Conservation (phyloP, 35 echinoderm and acorn worm genomes). For the Holothuria glaberrima region DNA sequence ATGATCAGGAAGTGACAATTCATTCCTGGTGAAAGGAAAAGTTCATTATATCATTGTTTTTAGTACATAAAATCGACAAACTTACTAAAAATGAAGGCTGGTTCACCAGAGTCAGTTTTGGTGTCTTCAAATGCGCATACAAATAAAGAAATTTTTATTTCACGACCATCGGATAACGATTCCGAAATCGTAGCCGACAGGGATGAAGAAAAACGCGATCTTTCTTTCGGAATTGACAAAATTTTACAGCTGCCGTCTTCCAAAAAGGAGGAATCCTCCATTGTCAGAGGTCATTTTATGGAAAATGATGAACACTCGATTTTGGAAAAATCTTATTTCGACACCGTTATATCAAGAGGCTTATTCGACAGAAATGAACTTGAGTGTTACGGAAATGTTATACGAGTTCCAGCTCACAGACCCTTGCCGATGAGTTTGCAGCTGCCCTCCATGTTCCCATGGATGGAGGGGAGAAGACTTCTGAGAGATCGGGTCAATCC, state of each 20-base stretch:
- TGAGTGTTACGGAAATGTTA: constrained; percentile 55
- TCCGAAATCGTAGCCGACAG: not conserved
- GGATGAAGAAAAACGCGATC: constrained; percentile 39
- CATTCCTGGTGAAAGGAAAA: too few relatives aligned
- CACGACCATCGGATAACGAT: not conserved
- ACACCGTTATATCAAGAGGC: constrained; percentile 3
- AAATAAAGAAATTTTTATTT: not conserved
- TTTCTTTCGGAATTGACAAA: constrained; percentile 59
- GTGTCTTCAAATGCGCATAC: not conserved
- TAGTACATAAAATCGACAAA: not conserved
- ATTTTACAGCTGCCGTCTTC: constrained; percentile 40
- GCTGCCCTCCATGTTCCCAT: constrained; percentile 43
- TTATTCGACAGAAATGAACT: constrained; percentile 35
- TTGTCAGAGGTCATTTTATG: not conserved
- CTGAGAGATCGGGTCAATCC: constrained; percentile 48
- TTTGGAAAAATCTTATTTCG: constrained; percentile 29
- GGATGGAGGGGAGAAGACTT: constrained; percentile 50
- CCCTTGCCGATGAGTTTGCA: constrained; percentile 50
- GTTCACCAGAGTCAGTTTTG: constrained; percentile 15
- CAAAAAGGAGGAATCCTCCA: constrained; percentile 38
- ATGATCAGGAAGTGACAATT: too few relatives aligned
- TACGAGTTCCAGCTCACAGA: constrained; percentile 53
- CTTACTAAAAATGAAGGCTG: constrained; percentile 41
- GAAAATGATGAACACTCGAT: not conserved
- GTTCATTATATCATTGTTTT: too few relatives aligned